Base-by-base conservation (phyloP, 1,140 invertebrate genomes). In the Sitobion miscanthi region DNA sequence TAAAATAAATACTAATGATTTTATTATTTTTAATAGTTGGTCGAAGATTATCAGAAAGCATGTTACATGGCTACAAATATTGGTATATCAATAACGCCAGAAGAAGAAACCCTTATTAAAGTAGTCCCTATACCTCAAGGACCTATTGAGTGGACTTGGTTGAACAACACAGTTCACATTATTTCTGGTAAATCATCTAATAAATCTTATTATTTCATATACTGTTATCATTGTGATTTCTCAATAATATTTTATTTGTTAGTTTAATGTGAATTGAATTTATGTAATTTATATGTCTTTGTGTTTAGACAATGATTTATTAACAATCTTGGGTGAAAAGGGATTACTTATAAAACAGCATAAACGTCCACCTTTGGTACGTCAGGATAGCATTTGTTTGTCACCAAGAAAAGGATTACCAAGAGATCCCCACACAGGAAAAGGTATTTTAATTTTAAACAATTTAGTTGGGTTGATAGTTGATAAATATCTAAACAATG, bases 101-200 rank as follows among this genome's bases (percentile, higher is more conserved):
- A 97, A 7, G 98, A 99, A 95, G 97, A 98, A 94, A 96, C 96
- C 42, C 96, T 99, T 1, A 96, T 98, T 93, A 96, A 97, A 93
- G 95, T 98, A 93, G 94, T 98, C 85, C 95, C 97, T 94, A 52
- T 93, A 30, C 94, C 95, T 0, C 96, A 96, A 5, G 93, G 91
- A 23, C 94, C 93, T 17, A 94, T 95, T 35, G 95, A 95, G 38
- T 93, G 93, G 42, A 94, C 95, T 20, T 95, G 95, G 95, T 95
- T 96, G 25, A 94, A 95, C 85, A 95, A 95, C 77, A 94, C 94
- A 25, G 95, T 95, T 62, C 93, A 94, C 62, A 93, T 94, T 57
- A 94, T 95, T 89, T 95, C 95, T 94, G 95, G 95, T 95, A 94
- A 93, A 93, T 94, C 45, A 57, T n/a, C 1, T 52, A n/a, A 62